phyloP scores from a whole-genome alignment of 2,113 vertebrate species.

The Numenius arquata region DNA sequence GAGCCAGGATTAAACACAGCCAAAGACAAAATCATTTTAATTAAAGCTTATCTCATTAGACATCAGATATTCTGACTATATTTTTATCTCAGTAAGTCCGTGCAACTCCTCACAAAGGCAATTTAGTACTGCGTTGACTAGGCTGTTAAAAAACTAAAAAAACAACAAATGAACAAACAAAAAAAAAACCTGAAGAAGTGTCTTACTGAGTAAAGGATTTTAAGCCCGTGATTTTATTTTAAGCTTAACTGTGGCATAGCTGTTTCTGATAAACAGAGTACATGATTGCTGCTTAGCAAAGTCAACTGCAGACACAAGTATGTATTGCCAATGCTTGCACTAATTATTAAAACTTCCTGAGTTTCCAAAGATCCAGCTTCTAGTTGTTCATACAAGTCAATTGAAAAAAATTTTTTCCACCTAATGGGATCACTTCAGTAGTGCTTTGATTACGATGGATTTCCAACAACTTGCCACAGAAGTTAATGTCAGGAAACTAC shows the following conservation, averaged over 20 bases:
- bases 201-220: not conserved
- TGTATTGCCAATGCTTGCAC: not conserved
- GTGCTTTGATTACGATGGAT: fast-evolving
- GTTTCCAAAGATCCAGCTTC: not conserved
- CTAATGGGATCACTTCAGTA: not conserved
- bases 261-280: not conserved
- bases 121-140: not conserved
- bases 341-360: not conserved
- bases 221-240: not conserved
- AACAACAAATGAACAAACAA: not conserved
- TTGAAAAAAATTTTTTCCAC: not conserved
- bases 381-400: not conserved
- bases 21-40: conserved; percentile 40
- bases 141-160: not conserved
- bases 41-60: conserved; percentile 5
- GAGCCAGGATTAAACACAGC: not conserved
- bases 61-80: not conserved
- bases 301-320: not conserved
- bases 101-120: not conserved
- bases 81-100: not conserved
- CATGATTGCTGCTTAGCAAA: not conserved
- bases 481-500: not conserved
- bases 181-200: not conserved
- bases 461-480: not conserved
- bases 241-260: fast-evolving